Percentiles rank a stretch among this genome's conserved stretches.
These are phyloP conservation scores for Malurus alboscapulatus DNA, from an alignment of 2,113 vertebrate genomes.

Conservation along the genomic window DNA sequence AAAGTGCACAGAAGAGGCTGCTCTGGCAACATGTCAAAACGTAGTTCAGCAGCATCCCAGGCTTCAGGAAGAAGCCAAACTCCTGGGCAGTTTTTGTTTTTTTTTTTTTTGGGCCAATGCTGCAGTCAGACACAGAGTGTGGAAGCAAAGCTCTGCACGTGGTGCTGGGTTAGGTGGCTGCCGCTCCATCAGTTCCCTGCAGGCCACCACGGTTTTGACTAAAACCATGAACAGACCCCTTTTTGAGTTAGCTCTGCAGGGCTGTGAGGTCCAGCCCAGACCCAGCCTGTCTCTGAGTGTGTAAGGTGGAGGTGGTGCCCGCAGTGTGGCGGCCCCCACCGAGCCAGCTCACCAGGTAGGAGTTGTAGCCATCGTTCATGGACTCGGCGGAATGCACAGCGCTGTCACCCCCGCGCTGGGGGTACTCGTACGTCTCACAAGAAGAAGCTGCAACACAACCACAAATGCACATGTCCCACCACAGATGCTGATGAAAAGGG, in stretches of 20 bases:
- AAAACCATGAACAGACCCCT: neutral
- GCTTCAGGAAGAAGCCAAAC: neutral
- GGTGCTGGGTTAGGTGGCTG: neutral
- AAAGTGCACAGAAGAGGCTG: conserved; percentile 1
- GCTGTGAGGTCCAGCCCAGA: neutral
- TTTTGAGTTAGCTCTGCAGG: neutral
- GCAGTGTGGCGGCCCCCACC: neutral
- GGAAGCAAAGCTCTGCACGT: neutral
- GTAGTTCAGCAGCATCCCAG: neutral
- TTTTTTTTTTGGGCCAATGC: neutral
- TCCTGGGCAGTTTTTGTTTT: neutral
- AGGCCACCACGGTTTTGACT: neutral
- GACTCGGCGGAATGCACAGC: conserved; percentile 85
- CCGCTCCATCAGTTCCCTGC: neutral
- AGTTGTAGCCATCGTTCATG: conserved; percentile 84
- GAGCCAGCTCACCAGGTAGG: conserved; percentile 86
- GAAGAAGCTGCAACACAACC: conserved; percentile 85
- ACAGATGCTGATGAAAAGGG: neutral
- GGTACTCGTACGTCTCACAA: conserved; percentile 90
- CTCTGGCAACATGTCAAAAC: neutral
- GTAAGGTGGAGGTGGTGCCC: neutral
- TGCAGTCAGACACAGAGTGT: neutral
- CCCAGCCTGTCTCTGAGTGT: neutral
- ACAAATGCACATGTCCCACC: neutral
- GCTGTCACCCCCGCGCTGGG: conserved; percentile 77